Evolutionary conservation across 2,113 vertebrate genomes (phyloP), one percentile per base, ranked within the genome.

Genomic region (Zosterops lateralis): DNA sequence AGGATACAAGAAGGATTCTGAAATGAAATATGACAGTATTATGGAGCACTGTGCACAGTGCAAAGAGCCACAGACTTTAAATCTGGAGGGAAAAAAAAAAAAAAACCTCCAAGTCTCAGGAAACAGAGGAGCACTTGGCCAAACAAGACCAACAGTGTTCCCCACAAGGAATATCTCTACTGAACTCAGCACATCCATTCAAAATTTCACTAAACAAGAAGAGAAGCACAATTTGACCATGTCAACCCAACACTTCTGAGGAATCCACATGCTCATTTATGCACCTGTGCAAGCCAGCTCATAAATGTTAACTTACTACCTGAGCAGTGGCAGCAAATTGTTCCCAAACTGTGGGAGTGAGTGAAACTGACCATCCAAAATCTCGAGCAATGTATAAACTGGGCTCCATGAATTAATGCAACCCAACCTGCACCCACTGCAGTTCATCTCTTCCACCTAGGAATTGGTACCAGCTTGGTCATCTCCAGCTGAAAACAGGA

Each of bases 401-500:
- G 14, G 10, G 25, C n/a, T 64, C 61, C 13, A 2, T 2, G 3
- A 83, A 61, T 51, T 34, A 76, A 82, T n/a, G 51, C 31, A 73
- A 73, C 25, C 14, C 58, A 53, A 7, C 22, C 40, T 42, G 29
- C 45, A 79, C 19, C 36, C 36, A 54, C 2, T 17, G 51, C 64
- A 76, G n/a, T 53, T 83, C 66, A 42, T 18, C 24, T 84, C 60
- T 47, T 76, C 51, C 44, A 32, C 7, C 12, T 12, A 80, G 28
- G 50, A 65, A 83, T n/a, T 65, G n/a, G 45, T 34, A 71, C 65
- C 62, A 73, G 60, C 65, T 48, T 28, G 70, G 76, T 50, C 77
- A 65, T 66, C 60, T 92, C 83, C 78, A 84, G 70, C 71, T 86
- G 72, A 74, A 95, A 88, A 86, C 28, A 50, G 68, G 60, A 89